Evolutionary conservation across 2,888 invertebrate genomes (phyloP), one percentile per base, ranked within the genome.

Genomic region (Heliconius hortense): DNA sequence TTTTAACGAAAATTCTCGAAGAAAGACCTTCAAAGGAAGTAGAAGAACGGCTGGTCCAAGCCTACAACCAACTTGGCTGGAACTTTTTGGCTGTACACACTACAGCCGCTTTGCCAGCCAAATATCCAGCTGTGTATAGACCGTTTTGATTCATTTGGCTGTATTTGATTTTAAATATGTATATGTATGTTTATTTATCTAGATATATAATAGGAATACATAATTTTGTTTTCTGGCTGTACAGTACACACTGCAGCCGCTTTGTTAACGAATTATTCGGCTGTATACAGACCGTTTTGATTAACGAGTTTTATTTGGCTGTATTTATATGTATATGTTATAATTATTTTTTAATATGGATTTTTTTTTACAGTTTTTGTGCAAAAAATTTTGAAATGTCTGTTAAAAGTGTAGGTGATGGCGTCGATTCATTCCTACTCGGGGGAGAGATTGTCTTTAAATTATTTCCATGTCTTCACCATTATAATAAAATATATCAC

Each of bases 11-110:
- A 89, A 94, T 97, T 79, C 95, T 95, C 78, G 99, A 99, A 82
- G 98, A 99, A 60, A 96, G 97, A 81, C 95, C 96, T 4, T 94
- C 95, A 53, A 95, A 95, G 72, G 98, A 98, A 64, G 90, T 96
- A 4, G 97, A 97, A 74, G 96, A 95, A 77, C 95, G 95, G 59
- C 93, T 96, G 43, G 91, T 95, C 1, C 95, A 96, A 89, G 93
- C 96, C 15, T 96, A 95, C 87, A 88, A 87, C 26, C 90, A 95
- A 75, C 91, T 97, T n/a, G 96, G 95, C 75, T 98, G 98, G 98
- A 83, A 89, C 1, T 96, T 97, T 89, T 93, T 96, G 79, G 95
- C 95, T 2, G 86, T 88, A 3, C 91, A 95, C 85, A 89, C 96
- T 66, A 89, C 89, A 60, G 93, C 95, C 80, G 93, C 95, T 78